These are phyloP conservation scores for Bettongia penicillata DNA, from an alignment of 2,113 vertebrate species.

Conservation along the genomic window DNA sequence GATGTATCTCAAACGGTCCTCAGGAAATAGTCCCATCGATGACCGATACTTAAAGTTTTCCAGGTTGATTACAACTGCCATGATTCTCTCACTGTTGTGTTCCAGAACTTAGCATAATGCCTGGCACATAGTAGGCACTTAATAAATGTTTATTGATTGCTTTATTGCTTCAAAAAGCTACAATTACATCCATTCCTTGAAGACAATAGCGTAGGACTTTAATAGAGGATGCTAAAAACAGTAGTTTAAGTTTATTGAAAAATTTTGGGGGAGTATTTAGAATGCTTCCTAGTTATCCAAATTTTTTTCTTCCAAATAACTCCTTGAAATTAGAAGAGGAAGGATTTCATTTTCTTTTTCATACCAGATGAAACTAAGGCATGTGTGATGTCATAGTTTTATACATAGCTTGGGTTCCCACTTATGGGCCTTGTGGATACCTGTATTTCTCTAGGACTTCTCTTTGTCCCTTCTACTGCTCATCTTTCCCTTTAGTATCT, in stretches of 20 bases:
- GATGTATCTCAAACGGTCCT: not conserved
- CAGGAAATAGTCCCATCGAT: not conserved
- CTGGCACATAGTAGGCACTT: not conserved
- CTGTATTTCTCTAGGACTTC: accelerated
- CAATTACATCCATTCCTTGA: not conserved
- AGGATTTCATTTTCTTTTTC: accelerated
- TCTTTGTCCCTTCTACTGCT: accelerated
- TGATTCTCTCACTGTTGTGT: no score
- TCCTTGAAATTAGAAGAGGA: not conserved
- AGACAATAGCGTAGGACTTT: not conserved
- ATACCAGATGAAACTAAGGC: accelerated
- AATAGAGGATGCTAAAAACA: not conserved
- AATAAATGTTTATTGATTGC: not conserved
- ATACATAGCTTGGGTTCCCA: accelerated
- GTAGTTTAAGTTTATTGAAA: not conserved
- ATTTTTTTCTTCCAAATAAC: not conserved
- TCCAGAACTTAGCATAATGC: not conserved
- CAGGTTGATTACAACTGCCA: not conserved
- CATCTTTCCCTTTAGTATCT: not conserved
- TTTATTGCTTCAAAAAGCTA: not conserved
- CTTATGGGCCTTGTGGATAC: not conserved
- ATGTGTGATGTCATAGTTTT: accelerated
- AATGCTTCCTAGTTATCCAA: no score
- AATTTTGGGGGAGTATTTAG: accelerated
- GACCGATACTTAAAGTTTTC: no score